phyloP scores from a whole-genome alignment of 2,888 invertebrate species.

The Petrolisthes cinctipes region DNA sequence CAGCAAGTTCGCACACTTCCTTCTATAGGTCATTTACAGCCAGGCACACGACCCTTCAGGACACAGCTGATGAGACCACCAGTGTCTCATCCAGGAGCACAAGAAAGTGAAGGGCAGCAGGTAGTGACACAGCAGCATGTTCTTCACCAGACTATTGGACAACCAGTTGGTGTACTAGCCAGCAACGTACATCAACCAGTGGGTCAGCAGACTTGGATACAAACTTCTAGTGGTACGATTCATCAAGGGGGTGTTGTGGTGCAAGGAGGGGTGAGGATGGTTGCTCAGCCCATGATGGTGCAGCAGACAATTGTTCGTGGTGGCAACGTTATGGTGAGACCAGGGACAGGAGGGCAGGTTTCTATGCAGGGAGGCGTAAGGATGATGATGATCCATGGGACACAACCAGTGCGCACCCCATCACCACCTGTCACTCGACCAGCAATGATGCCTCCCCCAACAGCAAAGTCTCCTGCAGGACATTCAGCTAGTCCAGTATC shows the following conservation, averaged over 20 bases:
- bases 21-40: constrained; percentile 49
- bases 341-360: constrained; percentile 41
- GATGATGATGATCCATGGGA: constrained; percentile 63
- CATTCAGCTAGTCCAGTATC: constrained; percentile 61
- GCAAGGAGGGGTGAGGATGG: constrained; percentile 56
- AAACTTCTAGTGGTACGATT: constrained; percentile 45
- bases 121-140: constrained; percentile 51
- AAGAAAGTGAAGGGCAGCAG: constrained; percentile 39
- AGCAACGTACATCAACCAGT: constrained; percentile 41
- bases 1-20: constrained; percentile 49
- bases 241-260: constrained; percentile 45
- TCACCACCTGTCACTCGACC: constrained; percentile 55
- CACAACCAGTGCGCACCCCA: constrained; percentile 46
- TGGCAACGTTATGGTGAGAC: constrained; percentile 56
- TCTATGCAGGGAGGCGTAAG: constrained; percentile 47
- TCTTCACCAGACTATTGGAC: constrained; percentile 39
- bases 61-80: constrained; percentile 52
- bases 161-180: constrained; percentile 41
- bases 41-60: constrained; percentile 48
- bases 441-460: constrained; percentile 61
- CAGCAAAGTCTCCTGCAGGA: constrained; percentile 60
- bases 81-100: constrained; percentile 30
- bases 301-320: constrained; percentile 58
- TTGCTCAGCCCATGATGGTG: constrained; percentile 59
- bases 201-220: constrained; percentile 46